phyloP scores from a whole-genome alignment of 2,888 invertebrate species.

The Amiota communis region DNA sequence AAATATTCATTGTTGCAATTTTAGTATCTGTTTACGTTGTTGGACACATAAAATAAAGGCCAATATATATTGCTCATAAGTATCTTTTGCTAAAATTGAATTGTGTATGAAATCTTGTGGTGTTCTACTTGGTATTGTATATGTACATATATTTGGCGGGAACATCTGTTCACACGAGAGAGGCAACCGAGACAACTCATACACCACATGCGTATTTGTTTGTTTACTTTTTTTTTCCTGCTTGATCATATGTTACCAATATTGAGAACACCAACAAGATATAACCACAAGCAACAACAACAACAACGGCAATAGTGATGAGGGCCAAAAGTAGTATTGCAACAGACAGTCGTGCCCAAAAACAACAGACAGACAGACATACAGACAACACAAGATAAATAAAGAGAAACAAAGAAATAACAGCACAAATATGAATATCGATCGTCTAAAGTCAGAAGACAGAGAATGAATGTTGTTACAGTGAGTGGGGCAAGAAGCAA shows the following conservation, averaged over 20 bases:
- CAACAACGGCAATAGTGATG: slow-evolving; percentile 19
- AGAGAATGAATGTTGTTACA: not conserved
- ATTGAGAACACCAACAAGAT: slow-evolving; percentile 35
- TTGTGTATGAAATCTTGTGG: slow-evolving; percentile 15
- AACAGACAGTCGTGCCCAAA: slow-evolving; percentile 13
- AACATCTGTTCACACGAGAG: slow-evolving; percentile 15
- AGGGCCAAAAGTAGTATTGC: slow-evolving; percentile 29
- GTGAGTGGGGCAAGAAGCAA: not conserved
- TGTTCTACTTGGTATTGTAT: slow-evolving; percentile 4
- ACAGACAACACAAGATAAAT: slow-evolving; percentile 30
- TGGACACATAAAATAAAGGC: not conserved
- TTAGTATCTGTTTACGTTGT: slow-evolving; percentile 59
- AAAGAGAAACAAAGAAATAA: slow-evolving; percentile 34
- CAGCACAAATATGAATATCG: slow-evolving; percentile 43
- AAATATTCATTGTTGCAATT: slow-evolving; percentile 9
- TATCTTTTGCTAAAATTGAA: not conserved
- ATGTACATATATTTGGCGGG: not conserved
- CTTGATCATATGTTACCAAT: slow-evolving; percentile 40
- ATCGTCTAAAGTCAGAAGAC: slow-evolving; percentile 6
- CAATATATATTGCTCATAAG: too few species aligned
- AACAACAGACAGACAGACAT: not conserved
- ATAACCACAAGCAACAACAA: slow-evolving; percentile 47
- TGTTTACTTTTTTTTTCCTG: slow-evolving; percentile 24
- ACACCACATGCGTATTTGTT: slow-evolving; percentile 25
- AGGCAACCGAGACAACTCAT: not conserved